Evolutionary conservation across 2,797 vertebrate species (phyloP).

Genomic region (Gouania willdenowi): DNA sequence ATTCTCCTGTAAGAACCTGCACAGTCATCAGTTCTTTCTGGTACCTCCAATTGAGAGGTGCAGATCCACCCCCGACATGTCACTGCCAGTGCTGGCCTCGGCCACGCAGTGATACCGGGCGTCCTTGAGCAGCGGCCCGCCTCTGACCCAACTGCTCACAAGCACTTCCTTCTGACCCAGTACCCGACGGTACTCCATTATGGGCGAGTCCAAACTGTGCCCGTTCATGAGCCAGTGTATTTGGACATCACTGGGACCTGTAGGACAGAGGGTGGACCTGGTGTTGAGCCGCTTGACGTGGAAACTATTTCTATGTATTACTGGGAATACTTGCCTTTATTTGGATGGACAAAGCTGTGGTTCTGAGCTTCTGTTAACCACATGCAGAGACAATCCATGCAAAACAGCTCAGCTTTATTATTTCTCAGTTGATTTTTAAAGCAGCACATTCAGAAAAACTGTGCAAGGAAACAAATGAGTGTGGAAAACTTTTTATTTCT

Average conservation of each 20-base stretch:
- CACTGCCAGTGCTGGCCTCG: conserved; percentile 72
- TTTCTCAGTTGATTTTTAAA: not conserved
- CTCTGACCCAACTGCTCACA: conserved; percentile 86
- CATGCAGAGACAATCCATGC: not conserved
- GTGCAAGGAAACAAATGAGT: conserved; percentile 30
- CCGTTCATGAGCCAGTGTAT: conserved; percentile 88
- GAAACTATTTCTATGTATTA: too few relatives aligned
- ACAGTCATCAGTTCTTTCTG: not conserved
- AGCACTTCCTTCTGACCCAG: conserved; percentile 73
- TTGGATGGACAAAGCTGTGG: too few relatives aligned
- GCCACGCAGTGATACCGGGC: conserved; percentile 82
- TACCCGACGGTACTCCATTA: conserved; percentile 69
- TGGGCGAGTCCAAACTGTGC: conserved; percentile 68
- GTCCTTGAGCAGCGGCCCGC: conserved; percentile 71
- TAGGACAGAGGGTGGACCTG: too few relatives aligned
- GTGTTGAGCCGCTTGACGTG: too few relatives aligned
- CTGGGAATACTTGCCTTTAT: conserved; percentile 21
- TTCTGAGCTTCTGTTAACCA: too few relatives aligned
- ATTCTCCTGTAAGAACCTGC: not conserved
- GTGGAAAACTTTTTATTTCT: conserved; percentile 71
- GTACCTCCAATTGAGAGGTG: conserved; percentile 70
- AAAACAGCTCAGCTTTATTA: too few relatives aligned
- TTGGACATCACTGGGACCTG: conserved; percentile 82
- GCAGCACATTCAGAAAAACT: not conserved
- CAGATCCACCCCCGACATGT: conserved; percentile 74